phyloP scores from a whole-genome alignment of 2,888 invertebrate genomes.

The Lasioglossum morio region DNA sequence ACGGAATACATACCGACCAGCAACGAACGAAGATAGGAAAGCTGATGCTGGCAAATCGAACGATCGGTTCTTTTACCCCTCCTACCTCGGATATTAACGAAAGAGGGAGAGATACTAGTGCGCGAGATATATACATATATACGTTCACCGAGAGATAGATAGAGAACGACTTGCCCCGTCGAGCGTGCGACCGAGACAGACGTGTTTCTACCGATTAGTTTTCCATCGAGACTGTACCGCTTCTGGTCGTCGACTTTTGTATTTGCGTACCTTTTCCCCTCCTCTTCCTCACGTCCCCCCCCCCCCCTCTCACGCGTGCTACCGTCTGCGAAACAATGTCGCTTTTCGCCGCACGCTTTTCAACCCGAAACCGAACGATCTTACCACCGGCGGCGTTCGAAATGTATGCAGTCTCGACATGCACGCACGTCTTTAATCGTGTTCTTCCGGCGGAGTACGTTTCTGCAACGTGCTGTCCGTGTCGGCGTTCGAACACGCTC shows the following conservation, averaged over 20 bases:
- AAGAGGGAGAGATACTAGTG: constrained; percentile 52
- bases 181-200: constrained; percentile 34
- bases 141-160: background rate
- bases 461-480: background rate
- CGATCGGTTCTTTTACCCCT: constrained; percentile 63
- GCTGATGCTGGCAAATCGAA: constrained; percentile 64
- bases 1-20: constrained; percentile 24
- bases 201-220: constrained; percentile 46
- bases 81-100: constrained; percentile 56
- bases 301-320: constrained; percentile 34
- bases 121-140: constrained; percentile 17
- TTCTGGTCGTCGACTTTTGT: constrained; percentile 70
- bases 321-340: constrained; percentile 48
- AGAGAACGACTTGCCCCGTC: constrained; percentile 28
- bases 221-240: constrained; percentile 68
- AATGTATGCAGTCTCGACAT: background rate
- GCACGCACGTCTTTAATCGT: background rate
- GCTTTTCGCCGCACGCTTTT: constrained; percentile 38
- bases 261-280: constrained; percentile 62
- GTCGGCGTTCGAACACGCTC: background rate
- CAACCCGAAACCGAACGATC: constrained; percentile 37
- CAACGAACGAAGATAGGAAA: constrained; percentile 54
- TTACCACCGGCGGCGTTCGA: background rate
- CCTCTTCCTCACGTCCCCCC: background rate
- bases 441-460: background rate